Conservation (phyloP, 2,113 vertebrate genomes). For the Rhinoptilus africanus region DNA sequence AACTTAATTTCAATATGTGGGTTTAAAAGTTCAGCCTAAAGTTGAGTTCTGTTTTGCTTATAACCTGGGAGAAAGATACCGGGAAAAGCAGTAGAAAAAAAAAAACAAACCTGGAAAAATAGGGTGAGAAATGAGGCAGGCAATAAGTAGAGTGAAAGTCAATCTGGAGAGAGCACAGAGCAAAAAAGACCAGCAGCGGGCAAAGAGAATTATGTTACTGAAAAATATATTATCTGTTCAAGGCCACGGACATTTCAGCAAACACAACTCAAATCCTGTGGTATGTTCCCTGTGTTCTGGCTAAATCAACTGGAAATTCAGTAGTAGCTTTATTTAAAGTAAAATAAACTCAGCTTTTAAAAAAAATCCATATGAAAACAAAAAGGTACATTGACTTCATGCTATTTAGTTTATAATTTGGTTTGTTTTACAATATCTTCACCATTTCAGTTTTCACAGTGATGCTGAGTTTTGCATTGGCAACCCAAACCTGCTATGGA, state of each 20-base stretch:
- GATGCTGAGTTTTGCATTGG: conserved; percentile 27
- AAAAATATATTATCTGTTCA: conserved; percentile 58
- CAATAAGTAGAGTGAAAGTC: conserved; percentile 37
- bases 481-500: conserved; percentile 11
- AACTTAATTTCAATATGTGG: conserved; percentile 16
- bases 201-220: conserved; percentile 35
- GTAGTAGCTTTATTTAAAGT: conserved; percentile 38
- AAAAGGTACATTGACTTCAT: conserved; percentile 15
- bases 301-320: conserved; percentile 52
- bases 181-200: neutral
- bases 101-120: conserved; percentile 26
- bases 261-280: neutral
- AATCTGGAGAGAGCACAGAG: neutral
- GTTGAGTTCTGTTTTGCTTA: neutral
- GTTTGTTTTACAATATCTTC: conserved; percentile 25
- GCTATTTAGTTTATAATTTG: neutral
- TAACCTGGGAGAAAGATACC: neutral
- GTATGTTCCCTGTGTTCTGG: neutral
- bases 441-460: conserved; percentile 33
- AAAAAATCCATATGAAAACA: conserved; percentile 39
- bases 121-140: conserved; percentile 43
- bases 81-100: conserved; percentile 19
- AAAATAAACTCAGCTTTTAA: conserved; percentile 40
- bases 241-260: conserved; percentile 23
- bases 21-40: conserved; percentile 54